A percentile compares a stretch with the other conserved stretches of the same genome.
Conservation (phyloP, 2,797 vertebrate genomes). For the Adelosebastes latens region DNA sequence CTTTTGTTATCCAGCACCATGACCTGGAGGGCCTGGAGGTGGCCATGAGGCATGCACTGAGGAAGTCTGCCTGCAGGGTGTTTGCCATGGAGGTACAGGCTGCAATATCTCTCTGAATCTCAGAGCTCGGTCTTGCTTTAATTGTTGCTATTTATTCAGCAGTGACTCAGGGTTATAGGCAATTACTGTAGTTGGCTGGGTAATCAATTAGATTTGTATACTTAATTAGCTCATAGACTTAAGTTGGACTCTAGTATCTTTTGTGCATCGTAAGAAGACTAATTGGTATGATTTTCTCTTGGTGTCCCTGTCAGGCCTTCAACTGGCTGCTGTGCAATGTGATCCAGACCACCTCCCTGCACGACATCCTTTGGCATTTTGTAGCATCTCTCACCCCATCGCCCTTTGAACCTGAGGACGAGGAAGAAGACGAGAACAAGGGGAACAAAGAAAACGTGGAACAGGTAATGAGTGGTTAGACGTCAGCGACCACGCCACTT, state of each 20-base stretch:
- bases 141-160: neutral
- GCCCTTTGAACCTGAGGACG: slow-evolving; percentile 94
- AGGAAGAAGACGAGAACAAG: slow-evolving; percentile 98
- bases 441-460: slow-evolving; percentile 94
- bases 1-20: slow-evolving; percentile 99
- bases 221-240: neutral
- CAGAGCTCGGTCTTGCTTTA: neutral
- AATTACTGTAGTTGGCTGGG: neutral
- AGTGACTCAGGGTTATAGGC: neutral
- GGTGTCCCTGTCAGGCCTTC: slow-evolving; percentile 87
- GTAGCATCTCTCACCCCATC: slow-evolving; percentile 97
- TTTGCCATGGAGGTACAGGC: slow-evolving; percentile 97
- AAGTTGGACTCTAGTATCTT: neutral
- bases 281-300: neutral
- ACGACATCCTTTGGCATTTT: slow-evolving; percentile 99
- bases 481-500: accelerated
- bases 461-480: slow-evolving; percentile 81
- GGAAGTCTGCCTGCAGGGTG: slow-evolving; percentile 97
- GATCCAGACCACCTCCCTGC: slow-evolving; percentile 97
- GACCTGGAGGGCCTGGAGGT: slow-evolving; percentile 98
- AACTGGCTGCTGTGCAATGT: slow-evolving; percentile 99
- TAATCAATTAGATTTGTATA: neutral
- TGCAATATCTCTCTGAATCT: neutral
- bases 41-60: slow-evolving; percentile 97
- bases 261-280: neutral